Conservation (phyloP, 2,888 invertebrate species). For the Portevinia maculata region DNA sequence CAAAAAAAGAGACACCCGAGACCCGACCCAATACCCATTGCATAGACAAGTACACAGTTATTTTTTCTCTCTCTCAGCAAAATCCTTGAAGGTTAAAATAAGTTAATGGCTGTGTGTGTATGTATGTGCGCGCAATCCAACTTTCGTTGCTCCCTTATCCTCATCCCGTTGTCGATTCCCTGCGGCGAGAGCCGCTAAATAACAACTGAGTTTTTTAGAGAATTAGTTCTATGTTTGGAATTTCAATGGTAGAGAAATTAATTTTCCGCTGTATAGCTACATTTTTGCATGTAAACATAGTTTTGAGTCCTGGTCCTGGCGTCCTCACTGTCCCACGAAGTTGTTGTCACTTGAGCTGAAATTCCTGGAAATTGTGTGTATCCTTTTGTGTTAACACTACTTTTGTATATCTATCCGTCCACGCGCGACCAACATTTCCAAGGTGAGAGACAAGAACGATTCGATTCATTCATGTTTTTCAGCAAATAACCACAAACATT, state of each 20-base stretch:
- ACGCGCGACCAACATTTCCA: slow-evolving; percentile 1
- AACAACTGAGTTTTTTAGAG: slow-evolving; percentile 26
- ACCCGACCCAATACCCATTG: no score
- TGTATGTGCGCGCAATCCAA: slow-evolving; percentile 25
- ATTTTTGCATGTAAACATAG: slow-evolving; percentile 43
- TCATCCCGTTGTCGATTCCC: no score
- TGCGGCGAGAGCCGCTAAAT: slow-evolving; percentile 7
- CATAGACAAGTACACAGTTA: slow-evolving; percentile 14
- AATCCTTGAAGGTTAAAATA: slow-evolving; percentile 61
- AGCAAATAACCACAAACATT: slow-evolving; percentile 12
- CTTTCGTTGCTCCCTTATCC: no score
- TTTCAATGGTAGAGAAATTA: slow-evolving; percentile 48
- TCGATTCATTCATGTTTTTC: slow-evolving; percentile 20
- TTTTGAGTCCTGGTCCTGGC: slow-evolving; percentile 32
- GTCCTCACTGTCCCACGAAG: background rate
- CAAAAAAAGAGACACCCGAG: slow-evolving; percentile 5
- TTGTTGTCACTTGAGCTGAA: slow-evolving; percentile 12
- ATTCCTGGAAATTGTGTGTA: slow-evolving; percentile 7
- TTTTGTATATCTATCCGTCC: background rate
- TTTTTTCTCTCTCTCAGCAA: slow-evolving; percentile 1
- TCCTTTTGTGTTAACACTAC: background rate
- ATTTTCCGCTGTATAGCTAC: slow-evolving; percentile 50
- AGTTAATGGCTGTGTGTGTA: slow-evolving; percentile 21
- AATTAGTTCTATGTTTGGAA: slow-evolving; percentile 44
- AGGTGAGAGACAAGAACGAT: background rate